Evolutionary conservation across 1,140 invertebrate genomes (phyloP).

Genomic region (Halotydeus destructor): DNA sequence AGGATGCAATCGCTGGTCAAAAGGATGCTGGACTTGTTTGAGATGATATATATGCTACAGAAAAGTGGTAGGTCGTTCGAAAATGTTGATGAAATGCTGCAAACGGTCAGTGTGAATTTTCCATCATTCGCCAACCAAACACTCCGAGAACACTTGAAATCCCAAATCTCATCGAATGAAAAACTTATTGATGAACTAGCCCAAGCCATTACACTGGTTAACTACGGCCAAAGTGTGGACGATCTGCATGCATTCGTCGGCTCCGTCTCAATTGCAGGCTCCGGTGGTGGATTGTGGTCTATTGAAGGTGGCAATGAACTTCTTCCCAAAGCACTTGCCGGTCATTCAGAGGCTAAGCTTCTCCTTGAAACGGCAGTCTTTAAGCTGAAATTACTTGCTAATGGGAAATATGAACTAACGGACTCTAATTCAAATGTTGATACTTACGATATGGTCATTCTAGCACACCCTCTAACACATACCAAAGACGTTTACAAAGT

Average conservation of each 20-base stretch:
- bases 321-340: conserved; percentile 28
- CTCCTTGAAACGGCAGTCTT: conserved; percentile 24
- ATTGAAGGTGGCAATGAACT: conserved; percentile 39
- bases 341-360: conserved; percentile 23
- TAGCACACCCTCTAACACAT: conserved; percentile 32
- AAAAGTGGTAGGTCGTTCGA: conserved; percentile 27
- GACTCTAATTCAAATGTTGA: too few species aligned
- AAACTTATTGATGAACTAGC: conserved; percentile 35
- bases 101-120: conserved; percentile 31
- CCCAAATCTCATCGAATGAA: conserved; percentile 25
- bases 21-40: conserved; percentile 25
- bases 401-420: too few species aligned
- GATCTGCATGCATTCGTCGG: conserved; percentile 38
- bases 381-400: neutral
- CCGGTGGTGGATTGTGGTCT: conserved; percentile 32
- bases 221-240: conserved; percentile 39
- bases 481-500: conserved; percentile 31
- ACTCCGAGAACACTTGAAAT: conserved; percentile 25
- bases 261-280: conserved; percentile 34
- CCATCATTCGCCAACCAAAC: conserved; percentile 27
- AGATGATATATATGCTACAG: conserved; percentile 29
- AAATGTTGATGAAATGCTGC: conserved; percentile 30
- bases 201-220: conserved; percentile 31
- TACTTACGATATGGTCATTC: conserved; percentile 36
- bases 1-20: conserved; percentile 25